Base-by-base conservation (phyloP, 1,140 invertebrate species). In the Drosophila tani region DNA sequence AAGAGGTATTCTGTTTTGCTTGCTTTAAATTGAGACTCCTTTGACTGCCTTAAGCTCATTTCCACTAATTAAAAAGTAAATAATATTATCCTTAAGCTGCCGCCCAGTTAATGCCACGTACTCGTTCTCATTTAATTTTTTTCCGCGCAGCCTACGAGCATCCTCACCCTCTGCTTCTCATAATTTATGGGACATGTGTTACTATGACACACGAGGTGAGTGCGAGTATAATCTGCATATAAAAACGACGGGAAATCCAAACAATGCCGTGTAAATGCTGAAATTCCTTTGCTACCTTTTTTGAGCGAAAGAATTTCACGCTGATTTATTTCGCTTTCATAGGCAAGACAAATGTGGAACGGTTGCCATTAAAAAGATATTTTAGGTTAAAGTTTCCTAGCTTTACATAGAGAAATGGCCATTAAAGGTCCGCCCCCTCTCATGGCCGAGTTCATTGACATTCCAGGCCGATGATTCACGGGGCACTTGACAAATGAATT, bases 171-270 rank as follows among this genome's bases (percentile, higher is more conserved):
- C 27, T 57, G 38, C 40, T 77, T 43, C 45, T 56, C 69, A 68
- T 90, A 90, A 90, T 90, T 90, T 90, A 90, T 90, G 85, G 56
- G 79, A 64, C 85, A 90, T 74, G 77, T 90, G 85, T 90, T 90
- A 62, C 84, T 64, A 70, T 82, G 65, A 65, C 78, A 75, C 50
- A 47, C 59, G 49, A 56, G 53, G 53, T 56, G 53, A 56, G 35
- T 21, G 38, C 46, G 46, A 24, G 41, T 55, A 15, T 63, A 75
- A 47, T 56, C 55, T 69, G 55, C 62, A 81, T 75, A 81, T 35
- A 80, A 75, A 69, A 56, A 65, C 32, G 35, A n/a, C 21, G 24
- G 64, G 45, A 62, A 71, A 63, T 57, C 63, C 57, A 68, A 82
- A 87, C 76, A 87, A 87, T 82, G 83, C 67, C 46, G 45, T 65